Conservation (phyloP, 2,888 invertebrate species). For the Acleris laterana region DNA sequence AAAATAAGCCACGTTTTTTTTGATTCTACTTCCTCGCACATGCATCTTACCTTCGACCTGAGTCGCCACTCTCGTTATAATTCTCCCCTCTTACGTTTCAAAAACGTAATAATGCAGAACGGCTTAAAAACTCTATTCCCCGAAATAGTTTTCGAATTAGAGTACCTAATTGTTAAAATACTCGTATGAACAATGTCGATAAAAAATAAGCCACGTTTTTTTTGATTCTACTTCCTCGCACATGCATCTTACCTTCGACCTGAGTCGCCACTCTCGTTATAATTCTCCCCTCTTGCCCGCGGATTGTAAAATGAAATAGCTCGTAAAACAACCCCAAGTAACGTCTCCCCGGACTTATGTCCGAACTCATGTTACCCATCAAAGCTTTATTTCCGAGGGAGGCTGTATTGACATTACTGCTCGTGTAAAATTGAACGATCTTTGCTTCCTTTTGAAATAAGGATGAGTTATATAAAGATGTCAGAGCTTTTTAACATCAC, state of each 20-base stretch:
- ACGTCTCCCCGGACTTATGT: constrained; percentile 58
- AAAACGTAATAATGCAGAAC: too few species aligned
- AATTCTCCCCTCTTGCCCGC: constrained; percentile 41
- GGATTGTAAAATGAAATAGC: constrained; percentile 67
- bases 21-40: not conserved
- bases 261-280: constrained; percentile 20
- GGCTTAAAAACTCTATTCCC: too few species aligned
- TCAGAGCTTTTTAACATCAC: too few species aligned
- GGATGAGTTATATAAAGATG: too few species aligned
- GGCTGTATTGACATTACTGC: constrained; percentile 16
- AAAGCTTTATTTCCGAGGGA: constrained; percentile 61
- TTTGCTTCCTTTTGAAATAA: too few species aligned
- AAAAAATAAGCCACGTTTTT: not conserved
- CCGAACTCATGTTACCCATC: constrained; percentile 54
- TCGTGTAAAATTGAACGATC: too few species aligned
- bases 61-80: constrained; percentile 24
- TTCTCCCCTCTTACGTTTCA: constrained; percentile 41
- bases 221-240: not conserved
- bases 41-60: not conserved
- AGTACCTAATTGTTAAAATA: too few species aligned
- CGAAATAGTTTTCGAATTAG: too few species aligned
- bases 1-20: not conserved
- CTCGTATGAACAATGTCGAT: too few species aligned
- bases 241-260: not conserved
- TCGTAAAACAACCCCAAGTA: constrained; percentile 79